Base-by-base conservation (phyloP, 2,113 vertebrate genomes). In the Turdus rufiventris region DNA sequence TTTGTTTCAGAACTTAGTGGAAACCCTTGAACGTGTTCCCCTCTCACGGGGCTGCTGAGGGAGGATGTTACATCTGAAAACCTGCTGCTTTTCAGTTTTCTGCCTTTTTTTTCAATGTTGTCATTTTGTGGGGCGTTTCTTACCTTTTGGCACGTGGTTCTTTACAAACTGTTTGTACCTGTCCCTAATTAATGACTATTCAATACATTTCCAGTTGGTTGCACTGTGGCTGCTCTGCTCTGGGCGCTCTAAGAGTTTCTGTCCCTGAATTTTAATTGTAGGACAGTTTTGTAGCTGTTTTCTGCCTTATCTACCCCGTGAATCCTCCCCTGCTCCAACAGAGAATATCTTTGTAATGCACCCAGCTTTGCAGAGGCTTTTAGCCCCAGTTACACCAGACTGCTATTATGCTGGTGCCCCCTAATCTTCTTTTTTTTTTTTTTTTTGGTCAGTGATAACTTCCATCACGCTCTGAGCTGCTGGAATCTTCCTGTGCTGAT, bases 401-500 rank as follows among this genome's bases (percentile, higher is more conserved):
- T 23, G 24, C 45, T 65, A 0, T 45, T 19, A 2, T 2, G 9
- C 23, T 9, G 5, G 20, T 31, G 5, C 8, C 20, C 47, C 24
- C 17, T 1, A 2, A 14, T 42, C n/a, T 58, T 36, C 6, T 15
- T 40, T 21, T 19, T 60, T n/a, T n/a, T n/a, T n/a, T n/a, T 18
- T 19, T 60, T 61, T 24, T 10, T 10, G 9, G 3, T 36, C 20
- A 13, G 10, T 72, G 42, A 1, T 53, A 8, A 11, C 17, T 36
- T 67, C 21, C 25, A 12, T 45, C 28, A 1, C 18, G 4, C 31
- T 20, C 48, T n/a, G 50, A 43, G 33, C 54, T 50, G 26, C 61
- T 72, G 29, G 71, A 66, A 66, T 70, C 9, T 21, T 28, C 15
- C 45, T 3, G 21, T 45, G 38, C 29, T 38, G 47, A 7, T 38